Conservation (phyloP, 1,140 invertebrate species). For the Drosophila mauritiana region DNA sequence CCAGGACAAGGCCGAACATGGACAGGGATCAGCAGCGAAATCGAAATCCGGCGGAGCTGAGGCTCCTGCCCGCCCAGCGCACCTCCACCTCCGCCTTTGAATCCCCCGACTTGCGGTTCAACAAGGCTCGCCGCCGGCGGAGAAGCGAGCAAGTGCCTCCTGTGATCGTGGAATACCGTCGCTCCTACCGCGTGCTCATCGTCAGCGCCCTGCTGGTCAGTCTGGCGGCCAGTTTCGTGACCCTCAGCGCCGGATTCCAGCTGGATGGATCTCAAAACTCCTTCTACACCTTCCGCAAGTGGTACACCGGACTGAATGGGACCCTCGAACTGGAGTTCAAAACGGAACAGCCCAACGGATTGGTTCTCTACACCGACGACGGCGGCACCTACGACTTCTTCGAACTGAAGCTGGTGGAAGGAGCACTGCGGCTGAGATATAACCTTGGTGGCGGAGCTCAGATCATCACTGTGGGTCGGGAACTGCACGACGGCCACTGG, state of each 20-base stretch:
- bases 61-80: conserved; percentile 29
- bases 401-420: conserved; percentile 96
- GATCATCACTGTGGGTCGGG: conserved; percentile 93
- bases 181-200: conserved; percentile 71
- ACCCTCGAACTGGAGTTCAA: conserved; percentile 97
- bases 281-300: conserved; percentile 95
- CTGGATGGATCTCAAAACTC: conserved; percentile 93
- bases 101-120: conserved; percentile 63
- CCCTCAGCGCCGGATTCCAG: conserved; percentile 86
- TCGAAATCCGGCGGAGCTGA: conserved; percentile 16
- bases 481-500: conserved; percentile 95
- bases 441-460: conserved; percentile 94
- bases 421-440: conserved; percentile 93
- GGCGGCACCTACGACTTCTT: conserved; percentile 97
- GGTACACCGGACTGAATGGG: conserved; percentile 94
- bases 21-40: conserved; percentile 35
- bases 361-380: conserved; percentile 96
- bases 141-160: conserved; percentile 30
- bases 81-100: conserved; percentile 39
- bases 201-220: conserved; percentile 70
- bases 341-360: conserved; percentile 94
- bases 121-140: conserved; percentile 71
- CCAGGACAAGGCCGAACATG: conserved; percentile 42
- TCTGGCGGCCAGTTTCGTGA: conserved; percentile 64
- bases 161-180: conserved; percentile 60